These are phyloP conservation scores for Nemurella pictetii DNA, from an alignment of 2,888 invertebrate species.

Conservation along the genomic window DNA sequence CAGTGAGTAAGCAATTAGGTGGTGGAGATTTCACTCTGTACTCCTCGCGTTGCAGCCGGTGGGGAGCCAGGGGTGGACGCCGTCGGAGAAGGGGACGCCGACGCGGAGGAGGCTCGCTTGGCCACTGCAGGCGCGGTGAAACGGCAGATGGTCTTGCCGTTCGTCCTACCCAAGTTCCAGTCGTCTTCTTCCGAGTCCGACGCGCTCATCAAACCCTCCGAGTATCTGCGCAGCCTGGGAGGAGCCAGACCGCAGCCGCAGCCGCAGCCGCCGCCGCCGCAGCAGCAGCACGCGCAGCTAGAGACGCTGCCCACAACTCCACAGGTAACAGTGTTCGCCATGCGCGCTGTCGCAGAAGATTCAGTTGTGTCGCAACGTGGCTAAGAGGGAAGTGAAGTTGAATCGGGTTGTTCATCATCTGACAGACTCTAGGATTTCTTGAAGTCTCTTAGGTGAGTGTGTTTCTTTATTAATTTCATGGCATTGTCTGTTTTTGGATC, in stretches of 20 bases:
- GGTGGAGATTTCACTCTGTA: background rate
- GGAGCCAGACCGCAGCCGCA: slow-evolving; percentile 38
- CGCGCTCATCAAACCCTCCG: slow-evolving; percentile 88
- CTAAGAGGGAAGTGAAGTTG: too few species aligned
- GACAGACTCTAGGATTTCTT: background rate
- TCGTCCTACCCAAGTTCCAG: slow-evolving; percentile 90
- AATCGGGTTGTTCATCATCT: background rate
- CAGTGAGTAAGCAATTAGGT: slow-evolving; percentile 10
- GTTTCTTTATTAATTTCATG: too few species aligned
- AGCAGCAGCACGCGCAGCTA: background rate
- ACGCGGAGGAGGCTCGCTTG: background rate
- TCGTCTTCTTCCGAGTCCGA: slow-evolving; percentile 71
- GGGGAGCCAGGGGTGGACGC: background rate
- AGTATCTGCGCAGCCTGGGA: slow-evolving; percentile 85
- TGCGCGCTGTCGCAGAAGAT: background rate
- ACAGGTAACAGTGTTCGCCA: background rate
- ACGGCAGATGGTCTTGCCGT: slow-evolving; percentile 83
- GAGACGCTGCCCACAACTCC: background rate
- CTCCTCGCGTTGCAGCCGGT: background rate
- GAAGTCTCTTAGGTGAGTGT: background rate
- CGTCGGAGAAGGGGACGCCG: slow-evolving; percentile 9
- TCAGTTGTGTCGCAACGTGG: background rate
- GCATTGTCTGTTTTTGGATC: background rate
- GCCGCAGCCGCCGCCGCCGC: background rate
- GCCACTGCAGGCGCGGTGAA: slow-evolving; percentile 64